Percentiles rank a stretch among this genome's conserved stretches.
Evolutionary conservation across 2,888 invertebrate species (phyloP).

Genomic region (Epinotia brunnichana): DNA sequence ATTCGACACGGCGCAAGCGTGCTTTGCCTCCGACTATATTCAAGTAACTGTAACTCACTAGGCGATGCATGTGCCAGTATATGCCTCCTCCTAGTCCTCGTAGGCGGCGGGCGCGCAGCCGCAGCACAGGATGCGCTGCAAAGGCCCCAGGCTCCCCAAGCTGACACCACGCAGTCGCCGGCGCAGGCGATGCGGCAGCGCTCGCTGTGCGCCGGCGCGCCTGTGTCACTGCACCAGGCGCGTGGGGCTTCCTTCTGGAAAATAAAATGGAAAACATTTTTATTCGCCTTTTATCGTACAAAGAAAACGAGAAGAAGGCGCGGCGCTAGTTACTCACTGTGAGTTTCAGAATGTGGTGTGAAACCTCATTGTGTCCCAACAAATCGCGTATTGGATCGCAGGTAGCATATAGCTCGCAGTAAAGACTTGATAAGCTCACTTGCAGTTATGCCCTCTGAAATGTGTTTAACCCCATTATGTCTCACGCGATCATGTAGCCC

Average conservation of each 20-base stretch:
- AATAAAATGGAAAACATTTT: not conserved
- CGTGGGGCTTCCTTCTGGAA: conserved; percentile 80
- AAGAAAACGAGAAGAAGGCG: no score
- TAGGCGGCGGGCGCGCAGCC: conserved; percentile 62
- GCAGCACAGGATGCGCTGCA: conserved; percentile 76
- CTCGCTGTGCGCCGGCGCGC: conserved; percentile 78
- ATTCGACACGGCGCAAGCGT: not conserved
- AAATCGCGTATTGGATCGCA: no score
- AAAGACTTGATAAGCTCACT: no score
- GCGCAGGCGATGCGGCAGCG: conserved; percentile 86
- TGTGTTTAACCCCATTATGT: no score
- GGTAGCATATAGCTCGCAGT: no score
- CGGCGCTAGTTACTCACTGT: no score
- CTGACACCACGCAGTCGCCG: conserved; percentile 87
- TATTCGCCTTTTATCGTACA: not conserved
- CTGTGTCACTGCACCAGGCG: conserved; percentile 78
- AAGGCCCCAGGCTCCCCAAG: conserved; percentile 85
- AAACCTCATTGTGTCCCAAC: no score
- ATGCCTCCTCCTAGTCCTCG: conserved; percentile 62
- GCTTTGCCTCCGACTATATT: not conserved
- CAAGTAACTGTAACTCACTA: conserved; percentile 55
- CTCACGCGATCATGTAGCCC: no score
- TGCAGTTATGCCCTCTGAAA: no score
- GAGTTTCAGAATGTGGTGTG: no score
- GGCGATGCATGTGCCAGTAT: conserved; percentile 73